phyloP scores from a whole-genome alignment of 2,113 vertebrate genomes.

The Megaceryle torquata region DNA sequence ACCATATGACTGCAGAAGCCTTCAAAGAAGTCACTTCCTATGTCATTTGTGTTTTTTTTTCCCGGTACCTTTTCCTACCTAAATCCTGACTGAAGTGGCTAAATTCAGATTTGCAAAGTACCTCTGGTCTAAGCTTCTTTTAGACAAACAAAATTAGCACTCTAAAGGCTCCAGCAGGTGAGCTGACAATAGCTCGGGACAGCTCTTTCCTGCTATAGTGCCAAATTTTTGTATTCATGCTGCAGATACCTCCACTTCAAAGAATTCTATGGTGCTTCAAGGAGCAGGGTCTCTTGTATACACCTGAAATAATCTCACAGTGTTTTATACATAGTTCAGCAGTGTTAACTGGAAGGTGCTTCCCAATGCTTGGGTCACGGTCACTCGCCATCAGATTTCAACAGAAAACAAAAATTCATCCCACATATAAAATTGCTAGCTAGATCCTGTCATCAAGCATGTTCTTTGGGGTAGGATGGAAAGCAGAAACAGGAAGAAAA shows the following conservation, averaged over 20 bases:
- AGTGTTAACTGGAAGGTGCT: neutral
- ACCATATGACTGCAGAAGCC: neutral
- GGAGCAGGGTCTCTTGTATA: neutral
- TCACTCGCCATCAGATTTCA: neutral
- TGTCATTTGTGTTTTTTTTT: neutral
- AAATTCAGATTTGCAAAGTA: neutral
- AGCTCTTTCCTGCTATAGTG: neutral
- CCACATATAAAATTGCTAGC: neutral
- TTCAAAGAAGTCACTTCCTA: neutral
- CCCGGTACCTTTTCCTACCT: neutral
- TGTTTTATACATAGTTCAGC: neutral
- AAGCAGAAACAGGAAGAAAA: neutral
- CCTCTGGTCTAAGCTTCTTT: neutral
- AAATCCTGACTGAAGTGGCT: neutral
- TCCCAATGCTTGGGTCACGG: neutral
- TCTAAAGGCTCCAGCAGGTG: slow-evolving; percentile 8
- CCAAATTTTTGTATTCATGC: neutral
- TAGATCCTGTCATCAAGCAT: neutral
- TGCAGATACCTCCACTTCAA: slow-evolving; percentile 48
- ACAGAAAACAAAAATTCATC: neutral
- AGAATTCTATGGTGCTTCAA: neutral
- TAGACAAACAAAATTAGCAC: neutral
- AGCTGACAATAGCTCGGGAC: neutral
- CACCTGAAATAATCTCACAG: slow-evolving; percentile 15
- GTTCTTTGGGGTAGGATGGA: neutral